phyloP scores from a whole-genome alignment of 2,797 vertebrate species.

The Betta splendens region DNA sequence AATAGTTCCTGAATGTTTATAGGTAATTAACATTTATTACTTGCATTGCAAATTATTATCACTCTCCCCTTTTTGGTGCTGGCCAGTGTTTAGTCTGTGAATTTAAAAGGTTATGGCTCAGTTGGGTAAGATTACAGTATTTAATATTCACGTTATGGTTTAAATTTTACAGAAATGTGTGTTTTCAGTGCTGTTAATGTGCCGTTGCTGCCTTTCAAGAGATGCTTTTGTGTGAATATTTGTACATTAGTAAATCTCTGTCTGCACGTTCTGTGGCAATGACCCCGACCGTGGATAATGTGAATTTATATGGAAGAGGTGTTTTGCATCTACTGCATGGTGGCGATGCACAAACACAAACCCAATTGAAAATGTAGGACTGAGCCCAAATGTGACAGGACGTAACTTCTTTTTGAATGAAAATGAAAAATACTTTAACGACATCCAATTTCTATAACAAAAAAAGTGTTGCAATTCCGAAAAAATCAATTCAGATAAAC shows the following conservation, averaged over 20 bases:
- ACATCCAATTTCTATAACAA: not conserved
- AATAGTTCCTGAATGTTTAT: conserved; percentile 36
- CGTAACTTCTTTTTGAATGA: not conserved
- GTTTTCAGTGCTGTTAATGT: not conserved
- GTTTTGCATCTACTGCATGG: not conserved
- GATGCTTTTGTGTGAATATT: conserved; percentile 3
- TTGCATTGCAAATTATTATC: conserved; percentile 20
- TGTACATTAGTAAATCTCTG: not conserved
- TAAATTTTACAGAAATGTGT: not conserved
- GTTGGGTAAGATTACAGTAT: conserved; percentile 7
- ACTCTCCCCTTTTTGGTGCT: conserved; percentile 15
- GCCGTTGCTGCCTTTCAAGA: not conserved
- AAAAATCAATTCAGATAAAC: not conserved
- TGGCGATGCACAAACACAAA: not conserved
- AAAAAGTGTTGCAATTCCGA: not conserved
- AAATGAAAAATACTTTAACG: not conserved
- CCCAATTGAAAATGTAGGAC: not conserved
- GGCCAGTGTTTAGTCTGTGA: not conserved
- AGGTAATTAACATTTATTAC: conserved; percentile 19
- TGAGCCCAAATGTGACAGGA: not conserved
- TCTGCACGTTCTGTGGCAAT: not conserved
- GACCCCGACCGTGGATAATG: no score
- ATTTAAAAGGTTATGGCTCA: conserved; percentile 9
- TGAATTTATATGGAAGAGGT: not conserved
- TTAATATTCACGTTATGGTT: conserved; percentile 4